Base-by-base conservation (phyloP, 1,140 invertebrate genomes). In the Drosophila cardini region DNA sequence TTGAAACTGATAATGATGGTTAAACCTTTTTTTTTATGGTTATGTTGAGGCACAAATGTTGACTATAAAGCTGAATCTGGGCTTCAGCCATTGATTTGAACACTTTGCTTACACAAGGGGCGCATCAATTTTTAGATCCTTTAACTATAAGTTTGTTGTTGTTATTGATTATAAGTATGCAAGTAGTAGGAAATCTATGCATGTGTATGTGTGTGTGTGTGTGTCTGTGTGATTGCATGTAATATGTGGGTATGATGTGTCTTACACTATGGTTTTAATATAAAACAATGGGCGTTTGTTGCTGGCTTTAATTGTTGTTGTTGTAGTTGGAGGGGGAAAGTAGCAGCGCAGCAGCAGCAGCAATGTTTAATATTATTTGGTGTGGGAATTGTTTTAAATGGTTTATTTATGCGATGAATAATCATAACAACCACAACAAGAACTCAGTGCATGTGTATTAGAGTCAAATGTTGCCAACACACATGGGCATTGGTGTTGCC, bases 221-320 rank as follows among this genome's bases (percentile, higher is more conserved):
- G 26, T 53, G 18, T 45, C n/a, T n/a, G n/a, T n/a, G n/a, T n/a
- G n/a, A n/a, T 48, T 53, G 8, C 36, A 5, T 15, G 26, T 52
- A 11, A 13, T 61, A 56, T 61, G 55, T 73, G 7, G 60, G 38
- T 62, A 8, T 58, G 42, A 30, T 53, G n/a, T 58, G 57, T 10
- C 78, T 75, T 75, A 78, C 62, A 67, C 74, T 85, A 75, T 60
- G 78, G 85, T 89, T 89, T 89, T 89, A 90, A 89, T 90, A 90
- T 90, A 90, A 90, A 90, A 90, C 85, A 90, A 76, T 78, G 71
- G 71, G 72, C 75, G 30, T 57, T 34, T 67, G 34, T 63, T 63
- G 61, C 48, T 63, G 60, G 57, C 60, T 48, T 62, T 38, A 26
- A 26, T 50, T 38, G 52, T 57, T 42, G 43, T 58, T 62, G 36